Conservation (phyloP, 30 jellyfish, hydroid and myxozoan genomes). For the Hydra vulgaris region DNA sequence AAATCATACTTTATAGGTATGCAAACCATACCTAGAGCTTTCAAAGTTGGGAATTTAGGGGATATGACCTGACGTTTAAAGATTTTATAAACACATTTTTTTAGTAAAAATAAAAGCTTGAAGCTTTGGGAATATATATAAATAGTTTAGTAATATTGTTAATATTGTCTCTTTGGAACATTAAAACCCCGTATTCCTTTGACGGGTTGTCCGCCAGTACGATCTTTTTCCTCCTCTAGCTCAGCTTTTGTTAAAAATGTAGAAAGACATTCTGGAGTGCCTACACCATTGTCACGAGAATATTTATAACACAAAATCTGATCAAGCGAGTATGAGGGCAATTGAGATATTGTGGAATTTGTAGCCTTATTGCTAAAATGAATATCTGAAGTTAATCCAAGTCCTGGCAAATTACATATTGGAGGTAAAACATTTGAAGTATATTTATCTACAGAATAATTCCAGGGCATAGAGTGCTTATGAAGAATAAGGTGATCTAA, state of each 20-base stretch:
- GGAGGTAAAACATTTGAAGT: slow-evolving; percentile 24
- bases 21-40: no score
- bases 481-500: slow-evolving; percentile 11
- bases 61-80: no score
- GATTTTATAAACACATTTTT: no score
- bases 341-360: not conserved
- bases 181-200: slow-evolving; percentile 34
- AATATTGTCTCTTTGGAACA: slow-evolving; percentile 30
- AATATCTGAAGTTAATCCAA: slow-evolving; percentile 7
- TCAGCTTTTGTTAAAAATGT: slow-evolving; percentile 25
- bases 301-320: slow-evolving; percentile 9
- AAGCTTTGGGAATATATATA: no score
- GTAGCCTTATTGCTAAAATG: slow-evolving; percentile 38
- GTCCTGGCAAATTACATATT: slow-evolving; percentile 13
- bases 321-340: slow-evolving; percentile 17
- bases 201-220: slow-evolving; percentile 35
- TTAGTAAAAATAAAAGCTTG: no score
- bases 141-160: no score
- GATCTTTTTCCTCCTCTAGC: slow-evolving; percentile 26
- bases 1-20: no score
- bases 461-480: slow-evolving; percentile 23
- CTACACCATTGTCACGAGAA: slow-evolving; percentile 14
- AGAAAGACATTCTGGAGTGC: slow-evolving; percentile 29
- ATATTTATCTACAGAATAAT: slow-evolving; percentile 5
- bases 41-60: no score